Evolutionary conservation across 2,888 invertebrate species (phyloP), one percentile per base, ranked within the genome.

Genomic region (Ochropleura leucogaster): DNA sequence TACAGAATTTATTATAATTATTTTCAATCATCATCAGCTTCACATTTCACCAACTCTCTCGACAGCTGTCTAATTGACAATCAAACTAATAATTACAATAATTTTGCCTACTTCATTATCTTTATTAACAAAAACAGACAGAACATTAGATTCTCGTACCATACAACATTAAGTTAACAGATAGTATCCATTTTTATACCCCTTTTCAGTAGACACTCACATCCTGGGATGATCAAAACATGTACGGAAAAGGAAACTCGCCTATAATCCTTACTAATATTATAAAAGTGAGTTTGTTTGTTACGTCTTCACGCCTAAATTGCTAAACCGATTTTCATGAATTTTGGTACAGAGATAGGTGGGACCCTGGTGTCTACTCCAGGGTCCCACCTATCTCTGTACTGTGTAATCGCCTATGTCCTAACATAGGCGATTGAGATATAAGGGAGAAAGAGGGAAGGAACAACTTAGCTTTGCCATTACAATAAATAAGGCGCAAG

Each of bases 231-330:
- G 72, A 69, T 77, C 74, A 69, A 76, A 76, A 76, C 72, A 74
- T 68, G 72, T 71, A 76, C 80, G 55, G 68, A 72, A 72, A 84
- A 77, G 72, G 77, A 74, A 84, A 77, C 78, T 72, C 57, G 83
- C 77, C 67, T 68, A 65, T 30, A 30, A 30, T 30, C 30, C 30
- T 30, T 30, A 30, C 30, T 2, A 30, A 30, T 30, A 30, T 30
- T 30, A 30, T 30, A 30, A 30, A 30, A 30, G 30, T 30, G 30
- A 30, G 30, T 30, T 30, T 30, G 30, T 30, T 30, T 30, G 30
- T 30, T 30, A 3, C 30, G 30, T 30, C 30, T 30, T 30, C 30
- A 30, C 30, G 30, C 30, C 30, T 30, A 30, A 30, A 30, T 30
- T 1, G 30, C 30, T 30, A 30, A 30, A 30, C 30, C 30, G 30